phyloP scores from a whole-genome alignment of 2,888 invertebrate species.

The Eurytoma californica region DNA sequence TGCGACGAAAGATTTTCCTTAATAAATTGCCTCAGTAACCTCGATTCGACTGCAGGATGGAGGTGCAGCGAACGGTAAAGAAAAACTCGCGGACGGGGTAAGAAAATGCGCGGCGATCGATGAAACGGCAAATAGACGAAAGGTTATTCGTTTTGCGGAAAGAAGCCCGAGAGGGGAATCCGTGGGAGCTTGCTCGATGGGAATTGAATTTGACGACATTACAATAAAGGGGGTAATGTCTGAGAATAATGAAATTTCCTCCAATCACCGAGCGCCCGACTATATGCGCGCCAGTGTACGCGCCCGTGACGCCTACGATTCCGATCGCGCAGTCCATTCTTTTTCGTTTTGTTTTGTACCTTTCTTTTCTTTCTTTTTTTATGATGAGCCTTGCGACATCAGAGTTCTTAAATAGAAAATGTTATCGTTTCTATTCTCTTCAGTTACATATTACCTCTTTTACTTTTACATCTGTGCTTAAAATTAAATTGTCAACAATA shows the following conservation, averaged over 20 bases:
- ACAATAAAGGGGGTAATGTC: constrained; percentile 74
- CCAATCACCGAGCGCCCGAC: constrained; percentile 66
- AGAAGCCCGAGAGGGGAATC: constrained; percentile 33
- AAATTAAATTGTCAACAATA: no score
- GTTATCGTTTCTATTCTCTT: constrained; percentile 42
- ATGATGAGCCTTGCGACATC: not conserved
- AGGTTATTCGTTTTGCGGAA: constrained; percentile 52
- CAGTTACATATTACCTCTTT: not conserved
- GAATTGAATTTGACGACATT: constrained; percentile 74
- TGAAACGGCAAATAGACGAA: constrained; percentile 30
- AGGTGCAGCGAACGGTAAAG: not conserved
- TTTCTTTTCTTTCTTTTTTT: constrained; percentile 16
- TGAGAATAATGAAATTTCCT: constrained; percentile 74
- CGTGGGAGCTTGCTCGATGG: constrained; percentile 58
- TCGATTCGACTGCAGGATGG: not conserved
- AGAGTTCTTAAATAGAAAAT: not conserved
- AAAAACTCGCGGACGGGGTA: not conserved
- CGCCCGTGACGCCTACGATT: not conserved
- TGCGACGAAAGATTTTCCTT: constrained; percentile 18
- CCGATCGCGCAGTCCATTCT: not conserved
- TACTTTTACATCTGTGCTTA: no score
- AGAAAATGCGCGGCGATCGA: constrained; percentile 27
- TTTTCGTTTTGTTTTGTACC: not conserved
- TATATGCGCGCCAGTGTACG: not conserved
- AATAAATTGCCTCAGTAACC: constrained; percentile 30